A percentile compares a stretch with the other conserved stretches of the same genome.
Conservation (phyloP, 1,140 invertebrate genomes). For the Zaprionus ghesquierei region DNA sequence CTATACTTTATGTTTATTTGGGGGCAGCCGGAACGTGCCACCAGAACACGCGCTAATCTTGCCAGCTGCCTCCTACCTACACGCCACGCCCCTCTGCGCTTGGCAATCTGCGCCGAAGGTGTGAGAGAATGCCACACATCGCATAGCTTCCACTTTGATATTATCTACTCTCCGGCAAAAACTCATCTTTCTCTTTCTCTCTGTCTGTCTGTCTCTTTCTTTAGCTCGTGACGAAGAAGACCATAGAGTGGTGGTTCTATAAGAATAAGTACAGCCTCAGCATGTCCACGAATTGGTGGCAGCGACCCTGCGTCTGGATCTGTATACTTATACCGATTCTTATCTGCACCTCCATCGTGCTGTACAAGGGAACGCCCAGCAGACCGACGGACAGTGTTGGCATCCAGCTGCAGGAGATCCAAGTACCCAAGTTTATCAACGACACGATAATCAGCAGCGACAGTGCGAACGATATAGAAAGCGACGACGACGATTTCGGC, state of each 20-base stretch:
- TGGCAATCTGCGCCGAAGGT: slow-evolving; percentile 46
- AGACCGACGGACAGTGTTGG: not conserved
- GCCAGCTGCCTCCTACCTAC: slow-evolving; percentile 2
- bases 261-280: slow-evolving; percentile 62
- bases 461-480: slow-evolving; percentile 28
- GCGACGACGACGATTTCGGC: slow-evolving; percentile 22
- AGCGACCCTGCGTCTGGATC: slow-evolving; percentile 43
- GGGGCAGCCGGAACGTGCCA: slow-evolving; percentile 55
- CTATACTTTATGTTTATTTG: slow-evolving; percentile 3
- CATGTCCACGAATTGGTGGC: slow-evolving; percentile 75
- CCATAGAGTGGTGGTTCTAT: slow-evolving; percentile 70
- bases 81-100: slow-evolving; percentile 2
- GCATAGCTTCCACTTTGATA: not conserved
- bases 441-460: slow-evolving; percentile 20
- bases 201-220: slow-evolving; percentile 30
- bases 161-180: not conserved
- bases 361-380: not conserved
- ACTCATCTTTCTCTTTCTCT: not conserved
- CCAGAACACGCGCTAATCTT: slow-evolving; percentile 23
- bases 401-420: not conserved
- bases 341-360: slow-evolving; percentile 3
- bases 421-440: slow-evolving; percentile 29
- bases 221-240: slow-evolving; percentile 75
- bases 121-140: slow-evolving; percentile 48
- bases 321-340: slow-evolving; percentile 35